Conservation (phyloP, 92 coral and sea anemone species). For the Zoanthus sociatus region DNA sequence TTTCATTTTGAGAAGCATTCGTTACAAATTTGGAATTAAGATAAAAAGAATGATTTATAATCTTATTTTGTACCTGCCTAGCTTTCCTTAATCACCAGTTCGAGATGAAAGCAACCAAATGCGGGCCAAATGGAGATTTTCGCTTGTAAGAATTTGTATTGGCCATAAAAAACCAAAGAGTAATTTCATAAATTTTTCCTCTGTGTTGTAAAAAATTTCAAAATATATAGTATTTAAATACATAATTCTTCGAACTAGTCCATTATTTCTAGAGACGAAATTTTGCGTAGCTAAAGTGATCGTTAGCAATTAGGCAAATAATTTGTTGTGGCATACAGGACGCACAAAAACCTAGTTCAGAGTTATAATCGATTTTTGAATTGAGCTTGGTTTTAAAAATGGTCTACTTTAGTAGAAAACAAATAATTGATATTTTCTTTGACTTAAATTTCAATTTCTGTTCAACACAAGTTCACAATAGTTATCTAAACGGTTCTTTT, state of each 20-base stretch:
- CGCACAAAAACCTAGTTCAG: conserved; percentile 66
- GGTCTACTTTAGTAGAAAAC: conserved; percentile 69
- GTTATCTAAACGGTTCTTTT: conserved; percentile 79
- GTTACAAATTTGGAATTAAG: conserved; percentile 84
- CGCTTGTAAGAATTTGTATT: conserved; percentile 57
- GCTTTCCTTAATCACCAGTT: conserved; percentile 9
- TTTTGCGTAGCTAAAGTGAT: conserved; percentile 66
- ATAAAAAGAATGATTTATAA: conserved; percentile 57
- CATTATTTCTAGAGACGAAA: conserved; percentile 67
- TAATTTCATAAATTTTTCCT: conserved; percentile 85
- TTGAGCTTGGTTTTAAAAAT: conserved; percentile 71
- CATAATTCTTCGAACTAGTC: conserved; percentile 65
- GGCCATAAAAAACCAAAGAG: conserved; percentile 71
- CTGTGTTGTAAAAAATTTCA: conserved; percentile 91
- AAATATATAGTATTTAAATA: conserved; percentile 88
- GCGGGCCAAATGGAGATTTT: conserved; percentile 39
- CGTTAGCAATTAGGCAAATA: conserved; percentile 76
- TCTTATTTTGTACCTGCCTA: background rate
- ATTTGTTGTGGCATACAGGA: conserved; percentile 63
- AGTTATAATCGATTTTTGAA: conserved; percentile 70
- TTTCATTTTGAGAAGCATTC: conserved; percentile 84
- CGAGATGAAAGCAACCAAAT: conserved; percentile 16
- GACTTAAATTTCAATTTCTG: conserved; percentile 67
- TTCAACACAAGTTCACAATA: conserved; percentile 70
- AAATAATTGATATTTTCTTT: conserved; percentile 72